Evolutionary conservation across 2,797 vertebrate genomes (phyloP), one percentile per base, ranked within the genome.

Genomic region (Amblyopsis hoosieri): DNA sequence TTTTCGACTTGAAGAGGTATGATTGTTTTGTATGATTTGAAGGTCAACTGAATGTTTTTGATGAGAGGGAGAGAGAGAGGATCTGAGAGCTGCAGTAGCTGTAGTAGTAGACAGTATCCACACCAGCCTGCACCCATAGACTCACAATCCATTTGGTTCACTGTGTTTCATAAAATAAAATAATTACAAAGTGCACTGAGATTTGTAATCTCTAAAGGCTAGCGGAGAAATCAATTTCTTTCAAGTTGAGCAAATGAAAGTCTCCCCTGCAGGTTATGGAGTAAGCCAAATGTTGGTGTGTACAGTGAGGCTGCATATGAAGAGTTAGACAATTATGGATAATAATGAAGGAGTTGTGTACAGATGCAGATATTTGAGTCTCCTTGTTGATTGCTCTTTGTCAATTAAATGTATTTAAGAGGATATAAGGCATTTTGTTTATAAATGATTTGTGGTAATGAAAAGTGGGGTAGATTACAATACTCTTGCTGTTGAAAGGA

Each of bases 401-500:
- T 86, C 82, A 71, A 73, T 75, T 81, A 79, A 79, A 75, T 86
- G 81, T 82, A 85, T 82, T 79, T 78, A 85, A 87, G 75, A 81
- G 78, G 78, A 82, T 84, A 56, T 75, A 78, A 82, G 79, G 72
- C 75, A 68, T 83, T 89, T 80, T 89, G 85, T 87, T 89, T 70
- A 89, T 86, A 86, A 84, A 81, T 75, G 73, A 83, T 81, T 76
- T 77, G 76, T 77, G 76, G 71, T 86, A 79, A 78, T 64, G 67
- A 70, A 73, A 80, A 77, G 61, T 76, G 81, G 75, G 59, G 74
- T 54, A 60, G 57, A 72, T n/a, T 73, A 74, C 69, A 76, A 75
- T 67, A 75, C 59, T 82, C 76, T 75, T 74, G 75, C 67, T 65
- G 54, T 78, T 76, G 64, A 81, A 80, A 77, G 63, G 64, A 79